phyloP scores from a whole-genome alignment of 2,113 vertebrate genomes.

The Nansenia antarctica region DNA sequence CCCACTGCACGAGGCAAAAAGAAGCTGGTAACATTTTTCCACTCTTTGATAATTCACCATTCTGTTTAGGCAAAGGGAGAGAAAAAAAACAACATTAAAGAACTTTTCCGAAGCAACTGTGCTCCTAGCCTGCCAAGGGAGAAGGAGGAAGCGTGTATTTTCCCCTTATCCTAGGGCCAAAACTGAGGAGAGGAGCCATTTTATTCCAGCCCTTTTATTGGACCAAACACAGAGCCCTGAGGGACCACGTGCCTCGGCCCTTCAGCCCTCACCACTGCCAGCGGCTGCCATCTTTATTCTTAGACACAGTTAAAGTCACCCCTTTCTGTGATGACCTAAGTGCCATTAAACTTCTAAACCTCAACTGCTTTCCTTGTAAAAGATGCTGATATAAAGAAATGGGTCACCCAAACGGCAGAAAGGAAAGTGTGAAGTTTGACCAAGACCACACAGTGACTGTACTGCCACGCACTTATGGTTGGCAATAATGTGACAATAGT shows the following conservation, averaged over 20 bases:
- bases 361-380: conserved; percentile 3
- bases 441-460: neutral
- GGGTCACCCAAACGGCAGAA: conserved; percentile 1
- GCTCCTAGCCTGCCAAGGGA: conserved; percentile 31
- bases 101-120: conserved; percentile 55
- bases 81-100: conserved; percentile 27
- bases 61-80: conserved; percentile 23
- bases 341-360: conserved; percentile 6
- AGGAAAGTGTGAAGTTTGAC: neutral
- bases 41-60: conserved; percentile 52
- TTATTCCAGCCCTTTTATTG: conserved; percentile 44
- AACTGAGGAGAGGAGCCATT: conserved; percentile 18
- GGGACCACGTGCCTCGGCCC: conserved; percentile 22
- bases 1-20: conserved; percentile 32
- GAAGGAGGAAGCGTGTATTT: conserved; percentile 24
- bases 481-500: neutral
- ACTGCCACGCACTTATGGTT: neutral
- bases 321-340: conserved; percentile 18
- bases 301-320: conserved; percentile 25
- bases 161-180: conserved; percentile 49
- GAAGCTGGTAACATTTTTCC: conserved; percentile 36
- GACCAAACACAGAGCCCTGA: conserved; percentile 49
- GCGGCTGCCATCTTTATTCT: conserved; percentile 34
- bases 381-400: neutral
- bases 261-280: conserved; percentile 26